These are phyloP conservation scores for Sitta europaea DNA, from an alignment of 2,113 vertebrate species.

Conservation along the genomic window DNA sequence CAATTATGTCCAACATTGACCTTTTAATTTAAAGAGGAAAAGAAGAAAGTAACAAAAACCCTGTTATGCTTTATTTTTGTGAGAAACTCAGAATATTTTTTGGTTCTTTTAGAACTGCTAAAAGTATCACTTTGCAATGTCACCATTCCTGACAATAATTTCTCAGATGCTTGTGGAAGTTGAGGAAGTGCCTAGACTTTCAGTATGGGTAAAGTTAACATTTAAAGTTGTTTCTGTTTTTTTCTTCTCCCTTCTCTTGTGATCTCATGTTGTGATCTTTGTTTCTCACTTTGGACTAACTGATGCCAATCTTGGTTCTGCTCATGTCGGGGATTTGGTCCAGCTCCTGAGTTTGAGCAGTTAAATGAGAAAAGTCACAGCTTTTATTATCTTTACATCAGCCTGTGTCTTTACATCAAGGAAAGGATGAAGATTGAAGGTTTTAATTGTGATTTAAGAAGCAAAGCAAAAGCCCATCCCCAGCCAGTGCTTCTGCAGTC, in stretches of 20 bases:
- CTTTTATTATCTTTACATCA: background rate
- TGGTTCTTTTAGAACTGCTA: background rate
- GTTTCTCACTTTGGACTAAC: background rate
- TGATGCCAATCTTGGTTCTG: rapidly evolving
- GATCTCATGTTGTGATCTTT: background rate
- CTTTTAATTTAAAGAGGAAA: background rate
- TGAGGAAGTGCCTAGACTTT: background rate
- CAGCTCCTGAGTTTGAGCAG: background rate
- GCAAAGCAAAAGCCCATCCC: background rate
- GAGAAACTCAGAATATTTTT: background rate
- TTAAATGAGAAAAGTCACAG: background rate
- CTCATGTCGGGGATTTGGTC: background rate
- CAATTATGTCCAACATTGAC: background rate
- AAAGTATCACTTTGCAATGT: background rate
- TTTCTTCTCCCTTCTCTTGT: background rate
- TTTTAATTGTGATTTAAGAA: background rate
- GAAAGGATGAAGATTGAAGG: background rate
- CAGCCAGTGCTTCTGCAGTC: background rate
- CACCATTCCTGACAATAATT: background rate
- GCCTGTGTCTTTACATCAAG: background rate
- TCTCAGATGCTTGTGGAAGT: background rate
- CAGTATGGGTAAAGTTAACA: background rate
- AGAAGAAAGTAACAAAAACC: background rate
- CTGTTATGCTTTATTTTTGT: background rate
- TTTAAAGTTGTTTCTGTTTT: background rate